Evolutionary conservation across 2,888 invertebrate genomes (phyloP).

Genomic region (Caenorhabditis becei): DNA sequence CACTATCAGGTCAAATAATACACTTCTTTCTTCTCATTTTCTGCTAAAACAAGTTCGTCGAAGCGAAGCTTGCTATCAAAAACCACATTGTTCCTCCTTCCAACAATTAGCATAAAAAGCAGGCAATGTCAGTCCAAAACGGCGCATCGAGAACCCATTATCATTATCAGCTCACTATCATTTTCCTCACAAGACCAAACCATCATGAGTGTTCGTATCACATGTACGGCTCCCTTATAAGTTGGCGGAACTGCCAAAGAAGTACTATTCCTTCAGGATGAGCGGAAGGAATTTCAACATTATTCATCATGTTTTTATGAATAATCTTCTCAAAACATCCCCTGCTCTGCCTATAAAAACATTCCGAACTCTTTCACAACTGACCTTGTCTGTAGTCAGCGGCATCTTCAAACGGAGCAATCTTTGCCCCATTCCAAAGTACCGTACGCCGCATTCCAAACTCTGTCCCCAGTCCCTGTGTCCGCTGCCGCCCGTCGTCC

Average conservation of each 20-base stretch:
- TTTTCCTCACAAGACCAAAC: slow-evolving; percentile 16
- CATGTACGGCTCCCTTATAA: slow-evolving; percentile 1
- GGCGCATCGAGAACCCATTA: neutral
- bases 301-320: too few species aligned
- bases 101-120: slow-evolving; percentile 28
- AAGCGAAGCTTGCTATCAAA: neutral
- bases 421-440: neutral
- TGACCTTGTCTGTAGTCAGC: too few species aligned
- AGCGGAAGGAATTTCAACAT: too few species aligned
- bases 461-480: neutral
- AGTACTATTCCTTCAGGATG: too few species aligned
- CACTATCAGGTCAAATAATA: too few species aligned
- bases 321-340: neutral
- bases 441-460: neutral
- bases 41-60: slow-evolving; percentile 43
- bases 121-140: too few species aligned
- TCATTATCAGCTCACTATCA: slow-evolving; percentile 1
- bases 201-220: slow-evolving; percentile 32
- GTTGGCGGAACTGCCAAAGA: neutral
- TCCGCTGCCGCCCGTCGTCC: slow-evolving; percentile 4
- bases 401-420: slow-evolving; percentile 12
- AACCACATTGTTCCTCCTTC: slow-evolving; percentile 38
- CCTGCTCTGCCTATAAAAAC: neutral
- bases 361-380: too few species aligned
- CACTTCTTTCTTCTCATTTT: too few species aligned